phyloP scores from a whole-genome alignment of 2,888 invertebrate species.

The Rhodophaea formosa region DNA sequence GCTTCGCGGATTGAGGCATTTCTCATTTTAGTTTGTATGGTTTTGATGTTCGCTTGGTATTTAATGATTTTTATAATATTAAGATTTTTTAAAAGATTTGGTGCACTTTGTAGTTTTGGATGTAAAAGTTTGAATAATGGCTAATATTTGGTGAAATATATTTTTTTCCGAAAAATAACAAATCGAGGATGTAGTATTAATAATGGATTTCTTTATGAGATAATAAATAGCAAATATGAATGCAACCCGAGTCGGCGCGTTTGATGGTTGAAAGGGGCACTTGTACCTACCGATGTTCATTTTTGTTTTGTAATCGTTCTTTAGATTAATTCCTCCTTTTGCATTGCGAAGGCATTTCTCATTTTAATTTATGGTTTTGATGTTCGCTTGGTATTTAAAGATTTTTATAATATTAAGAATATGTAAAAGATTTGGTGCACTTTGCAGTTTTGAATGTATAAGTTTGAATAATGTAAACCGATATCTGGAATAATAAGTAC shows the following conservation, averaged over 20 bases:
- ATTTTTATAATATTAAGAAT: not conserved
- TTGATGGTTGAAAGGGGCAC: conserved; percentile 59
- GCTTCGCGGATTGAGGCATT: conserved; percentile 20
- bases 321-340: conserved; percentile 38
- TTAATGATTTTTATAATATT: not conserved
- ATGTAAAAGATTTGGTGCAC: too few relatives aligned
- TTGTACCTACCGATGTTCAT: conserved; percentile 62
- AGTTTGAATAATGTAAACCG: too few relatives aligned
- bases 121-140: too few relatives aligned
- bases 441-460: too few relatives aligned
- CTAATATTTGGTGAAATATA: too few relatives aligned
- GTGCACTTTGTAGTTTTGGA: too few relatives aligned
- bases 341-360: conserved; percentile 19
- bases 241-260: conserved; percentile 56
- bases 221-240: too few relatives aligned
- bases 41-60: conserved; percentile 1
- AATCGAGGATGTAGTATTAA: too few relatives aligned
- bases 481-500: too few relatives aligned
- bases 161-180: too few relatives aligned
- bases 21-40: conserved; percentile 20
- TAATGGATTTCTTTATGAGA: too few relatives aligned
- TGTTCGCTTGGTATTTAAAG: not conserved
- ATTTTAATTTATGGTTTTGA: conserved; percentile 19
- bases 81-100: too few relatives aligned
- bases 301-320: conserved; percentile 67